Conservation (phyloP, 2,888 invertebrate species). For the Acleris laterana region DNA sequence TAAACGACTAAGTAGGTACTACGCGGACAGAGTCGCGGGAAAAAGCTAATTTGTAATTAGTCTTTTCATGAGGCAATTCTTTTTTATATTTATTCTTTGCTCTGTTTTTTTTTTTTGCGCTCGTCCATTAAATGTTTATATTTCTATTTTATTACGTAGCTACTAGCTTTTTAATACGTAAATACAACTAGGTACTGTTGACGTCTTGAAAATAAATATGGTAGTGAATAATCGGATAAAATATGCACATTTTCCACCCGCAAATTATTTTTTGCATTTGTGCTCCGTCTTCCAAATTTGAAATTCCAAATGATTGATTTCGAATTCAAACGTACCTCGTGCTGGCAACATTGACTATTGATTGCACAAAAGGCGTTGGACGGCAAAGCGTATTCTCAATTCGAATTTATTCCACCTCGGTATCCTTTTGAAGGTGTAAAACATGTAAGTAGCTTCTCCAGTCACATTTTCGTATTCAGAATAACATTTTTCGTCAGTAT, state of each 20-base stretch:
- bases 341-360: constrained; percentile 83
- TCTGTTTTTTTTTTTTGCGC: no score
- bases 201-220: not conserved
- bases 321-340: constrained; percentile 69
- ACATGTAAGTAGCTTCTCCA: constrained; percentile 83
- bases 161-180: no score
- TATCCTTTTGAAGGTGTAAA: constrained; percentile 81
- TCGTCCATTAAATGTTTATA: no score
- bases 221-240: not conserved
- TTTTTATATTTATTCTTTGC: no score
- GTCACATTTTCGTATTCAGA: constrained; percentile 73
- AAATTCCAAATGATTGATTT: constrained; percentile 73
- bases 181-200: no score
- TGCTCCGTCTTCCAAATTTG: constrained; percentile 54
- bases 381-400: constrained; percentile 83
- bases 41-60: no score
- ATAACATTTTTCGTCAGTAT: constrained; percentile 59
- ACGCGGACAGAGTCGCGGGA: no score
- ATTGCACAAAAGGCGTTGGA: constrained; percentile 83
- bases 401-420: constrained; percentile 80
- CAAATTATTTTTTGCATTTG: constrained; percentile 24
- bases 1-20: no score
- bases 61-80: no score
- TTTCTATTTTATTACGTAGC: no score
- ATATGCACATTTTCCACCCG: constrained; percentile 32